Evolutionary conservation across 2,888 invertebrate genomes (phyloP), one percentile per base, ranked within the genome.

Genomic region (Malthinus seriepunctatus): DNA sequence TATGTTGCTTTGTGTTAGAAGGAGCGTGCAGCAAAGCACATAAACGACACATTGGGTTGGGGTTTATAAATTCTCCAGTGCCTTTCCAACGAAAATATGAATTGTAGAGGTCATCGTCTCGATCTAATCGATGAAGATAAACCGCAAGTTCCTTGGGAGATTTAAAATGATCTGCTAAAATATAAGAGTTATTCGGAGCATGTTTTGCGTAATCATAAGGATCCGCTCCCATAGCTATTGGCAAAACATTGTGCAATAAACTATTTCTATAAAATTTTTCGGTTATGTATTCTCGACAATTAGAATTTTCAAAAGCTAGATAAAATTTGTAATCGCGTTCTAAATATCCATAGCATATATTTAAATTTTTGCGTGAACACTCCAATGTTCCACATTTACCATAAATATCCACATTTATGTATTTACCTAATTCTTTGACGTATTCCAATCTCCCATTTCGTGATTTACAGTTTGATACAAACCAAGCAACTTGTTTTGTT

Each of bases 21-120:
- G n/a, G n/a, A n/a, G n/a, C n/a, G n/a, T n/a, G n/a, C n/a, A n/a
- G n/a, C n/a, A n/a, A n/a, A n/a, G n/a, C n/a, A n/a, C n/a, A n/a
- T n/a, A n/a, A n/a, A n/a, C n/a, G n/a, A n/a, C n/a, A 95, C 88
- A 93, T 94, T 80, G 94, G 95, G 77, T 88, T 94, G 14, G 97
- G 97, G 79, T 97, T 96, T 71, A 97, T 92, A 76, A 97, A 95
- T 77, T 95, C 92, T 1, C 97, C 97, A 1, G 94, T 95, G n/a
- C n/a, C n/a, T n/a, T n/a, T n/a, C n/a, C n/a, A n/a, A n/a, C n/a
- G n/a, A n/a, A n/a, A n/a, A n/a, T 97, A 97, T 31, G 94, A 91
- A 79, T 97, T 97, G 79, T 97, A 97, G 1, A 94, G 83, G 38
- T 87, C 87, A 75, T 96, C 94, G 77, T 97, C 90, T 64, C 86